Evolutionary conservation across 2,113 vertebrate genomes (phyloP).

Genomic region (Pyxicephalus adspersus): DNA sequence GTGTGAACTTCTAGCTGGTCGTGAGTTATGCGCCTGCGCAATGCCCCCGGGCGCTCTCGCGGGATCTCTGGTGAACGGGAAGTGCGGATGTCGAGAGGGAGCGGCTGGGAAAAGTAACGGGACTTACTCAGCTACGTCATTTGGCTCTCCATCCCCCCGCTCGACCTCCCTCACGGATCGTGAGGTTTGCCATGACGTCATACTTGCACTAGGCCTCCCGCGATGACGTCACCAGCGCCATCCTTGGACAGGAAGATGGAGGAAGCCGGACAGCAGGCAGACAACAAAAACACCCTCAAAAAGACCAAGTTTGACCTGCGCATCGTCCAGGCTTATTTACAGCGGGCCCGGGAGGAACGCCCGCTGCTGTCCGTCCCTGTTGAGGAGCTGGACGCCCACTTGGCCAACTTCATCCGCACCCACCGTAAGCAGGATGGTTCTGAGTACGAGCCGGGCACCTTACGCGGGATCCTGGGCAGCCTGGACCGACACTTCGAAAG

Average conservation of each 20-base stretch:
- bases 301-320: conserved; percentile 55
- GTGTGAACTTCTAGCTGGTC: no score
- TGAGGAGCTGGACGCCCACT: conserved; percentile 33
- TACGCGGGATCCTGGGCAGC: conserved; percentile 53
- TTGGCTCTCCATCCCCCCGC: neutral
- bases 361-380: conserved; percentile 35
- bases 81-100: no score
- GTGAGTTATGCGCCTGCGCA: no score
- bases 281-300: conserved; percentile 54
- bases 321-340: conserved; percentile 45
- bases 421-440: conserved; percentile 52
- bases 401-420: conserved; percentile 46
- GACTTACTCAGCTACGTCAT: no score
- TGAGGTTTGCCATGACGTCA: neutral
- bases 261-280: neutral
- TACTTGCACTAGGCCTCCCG: no score
- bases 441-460: conserved; percentile 49
- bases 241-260: neutral
- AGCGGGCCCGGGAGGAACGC: conserved; percentile 11
- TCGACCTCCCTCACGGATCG: neutral
- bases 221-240: neutral
- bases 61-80: no score
- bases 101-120: no score
- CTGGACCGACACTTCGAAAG: conserved; percentile 53
- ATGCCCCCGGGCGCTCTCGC: no score